A percentile compares a stretch with the other conserved stretches of the same genome.
phyloP scores from a whole-genome alignment of 2,113 vertebrate genomes.

The Gnathonemus echidnorhynchus region DNA sequence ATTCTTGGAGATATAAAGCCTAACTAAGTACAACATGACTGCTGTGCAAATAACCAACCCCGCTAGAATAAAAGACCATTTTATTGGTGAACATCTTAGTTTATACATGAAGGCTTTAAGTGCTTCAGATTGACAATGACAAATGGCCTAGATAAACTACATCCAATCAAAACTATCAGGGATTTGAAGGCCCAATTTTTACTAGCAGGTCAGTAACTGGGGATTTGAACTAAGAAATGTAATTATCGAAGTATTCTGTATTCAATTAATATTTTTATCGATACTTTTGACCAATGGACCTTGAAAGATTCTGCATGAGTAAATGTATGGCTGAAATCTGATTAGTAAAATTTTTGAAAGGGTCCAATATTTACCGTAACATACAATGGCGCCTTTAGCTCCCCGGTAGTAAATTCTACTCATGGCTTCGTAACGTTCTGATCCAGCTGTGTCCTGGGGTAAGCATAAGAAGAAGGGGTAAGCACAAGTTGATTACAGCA shows the following conservation, averaged over 20 bases:
- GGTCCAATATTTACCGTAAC: slow-evolving; percentile 71
- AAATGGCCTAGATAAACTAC: background rate
- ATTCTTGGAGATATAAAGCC: background rate
- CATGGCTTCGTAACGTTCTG: slow-evolving; percentile 95
- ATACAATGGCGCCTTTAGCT: slow-evolving; percentile 86
- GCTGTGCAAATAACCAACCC: background rate
- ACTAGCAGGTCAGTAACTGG: background rate
- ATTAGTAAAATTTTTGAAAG: background rate
- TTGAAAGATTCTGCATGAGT: background rate
- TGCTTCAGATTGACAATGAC: background rate
- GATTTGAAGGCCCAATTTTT: background rate
- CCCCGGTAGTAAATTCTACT: slow-evolving; percentile 96
- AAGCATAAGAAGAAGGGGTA: background rate
- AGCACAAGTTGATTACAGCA: background rate
- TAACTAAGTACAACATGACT: background rate
- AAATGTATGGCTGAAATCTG: background rate
- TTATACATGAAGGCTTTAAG: background rate
- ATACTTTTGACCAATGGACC: background rate
- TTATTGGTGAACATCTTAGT: background rate
- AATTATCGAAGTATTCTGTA: background rate
- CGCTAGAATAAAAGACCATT: background rate
- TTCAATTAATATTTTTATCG: background rate
- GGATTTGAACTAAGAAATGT: background rate
- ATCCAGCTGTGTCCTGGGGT: slow-evolving; percentile 87
- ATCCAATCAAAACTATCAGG: background rate